These are phyloP conservation scores for Hestina assimilis DNA, from an alignment of 1,140 invertebrate genomes.

Conservation along the genomic window DNA sequence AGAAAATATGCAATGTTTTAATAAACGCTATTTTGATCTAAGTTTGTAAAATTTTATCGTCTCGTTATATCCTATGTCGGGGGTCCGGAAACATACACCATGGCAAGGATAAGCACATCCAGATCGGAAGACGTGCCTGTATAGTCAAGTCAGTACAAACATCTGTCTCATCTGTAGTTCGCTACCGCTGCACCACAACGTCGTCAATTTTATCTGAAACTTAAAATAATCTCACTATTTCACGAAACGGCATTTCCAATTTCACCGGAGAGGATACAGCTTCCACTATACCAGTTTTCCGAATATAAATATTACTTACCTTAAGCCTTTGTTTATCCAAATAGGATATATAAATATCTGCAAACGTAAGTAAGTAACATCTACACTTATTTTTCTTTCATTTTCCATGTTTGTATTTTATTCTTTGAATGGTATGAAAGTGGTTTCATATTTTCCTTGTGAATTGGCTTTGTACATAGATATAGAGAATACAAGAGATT, in stretches of 20 bases:
- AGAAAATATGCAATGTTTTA: too few relatives aligned
- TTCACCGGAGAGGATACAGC: not conserved
- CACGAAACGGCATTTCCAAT: not conserved
- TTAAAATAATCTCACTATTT: not conserved
- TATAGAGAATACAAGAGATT: too few relatives aligned
- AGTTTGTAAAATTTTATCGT: too few relatives aligned
- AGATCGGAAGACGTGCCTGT: too few relatives aligned
- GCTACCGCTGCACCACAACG: too few relatives aligned
- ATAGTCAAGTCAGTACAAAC: too few relatives aligned
- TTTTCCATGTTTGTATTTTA: slow-evolving; percentile 49
- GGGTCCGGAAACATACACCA: too few relatives aligned
- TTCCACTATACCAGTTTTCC: not conserved
- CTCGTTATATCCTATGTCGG: too few relatives aligned
- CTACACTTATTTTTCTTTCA: slow-evolving; percentile 52
- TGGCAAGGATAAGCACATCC: too few relatives aligned
- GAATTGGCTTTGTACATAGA: slow-evolving; percentile 39
- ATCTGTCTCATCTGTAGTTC: too few relatives aligned
- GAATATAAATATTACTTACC: not conserved
- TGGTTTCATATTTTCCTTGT: slow-evolving; percentile 50
- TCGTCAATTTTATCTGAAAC: too few relatives aligned
- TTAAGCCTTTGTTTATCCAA: slow-evolving; percentile 4
- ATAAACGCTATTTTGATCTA: too few relatives aligned
- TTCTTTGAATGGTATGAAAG: slow-evolving; percentile 30
- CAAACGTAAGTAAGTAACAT: slow-evolving; percentile 1
- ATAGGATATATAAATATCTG: slow-evolving; percentile 9